Evolutionary conservation across 2,888 invertebrate species (phyloP), one percentile per base, ranked within the genome.

Genomic region (Halocaridina rubra): DNA sequence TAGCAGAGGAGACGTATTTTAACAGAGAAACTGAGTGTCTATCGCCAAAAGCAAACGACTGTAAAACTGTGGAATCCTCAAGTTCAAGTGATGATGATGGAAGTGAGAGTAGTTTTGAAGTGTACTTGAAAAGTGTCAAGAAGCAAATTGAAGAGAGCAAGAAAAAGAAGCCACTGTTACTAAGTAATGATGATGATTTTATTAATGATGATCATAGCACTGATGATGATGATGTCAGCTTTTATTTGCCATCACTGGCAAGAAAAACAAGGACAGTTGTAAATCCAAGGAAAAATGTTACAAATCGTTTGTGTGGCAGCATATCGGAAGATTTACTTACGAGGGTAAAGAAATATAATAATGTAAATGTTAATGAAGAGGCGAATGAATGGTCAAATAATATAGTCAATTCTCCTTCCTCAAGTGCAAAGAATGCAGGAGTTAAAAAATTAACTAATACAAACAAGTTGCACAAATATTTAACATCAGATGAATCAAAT

Each of bases 71-170:
- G n/a, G n/a, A n/a, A n/a, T n/a, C 59, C 75, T 16, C 57, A n/a
- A 30, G n/a, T 29, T 29, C 46, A 27, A 57, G n/a, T 57, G 57
- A 29, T 24, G 33, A 46, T 30, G 75, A 64, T 29, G 29, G 27
- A 27, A 71, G 69, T 39, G 74, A 79, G 46, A 80, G 80, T 33
- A 85, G 80, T 33, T 80, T 80, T 85, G 80, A 85, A 33, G 53
- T 76, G 22, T 85, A 80, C 27, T 24, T 80, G 4, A 76, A 53
- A 39, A 85, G 22, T 19, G 79, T 59, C 3, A 84, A 75, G n/a
- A 46, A n/a, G 13, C 59, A 75, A 27, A 79, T 72, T 69, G 57
- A 53, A 27, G 22, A 74, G 22, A 32, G 79, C 22, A 74, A 78
- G 19, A 19, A 24, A 74, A 33, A 32, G 61, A 33, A 22, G 64